Evolutionary conservation across 2,797 vertebrate species (phyloP), one percentile per base, ranked within the genome.

Genomic region (Margarornis squamiger): DNA sequence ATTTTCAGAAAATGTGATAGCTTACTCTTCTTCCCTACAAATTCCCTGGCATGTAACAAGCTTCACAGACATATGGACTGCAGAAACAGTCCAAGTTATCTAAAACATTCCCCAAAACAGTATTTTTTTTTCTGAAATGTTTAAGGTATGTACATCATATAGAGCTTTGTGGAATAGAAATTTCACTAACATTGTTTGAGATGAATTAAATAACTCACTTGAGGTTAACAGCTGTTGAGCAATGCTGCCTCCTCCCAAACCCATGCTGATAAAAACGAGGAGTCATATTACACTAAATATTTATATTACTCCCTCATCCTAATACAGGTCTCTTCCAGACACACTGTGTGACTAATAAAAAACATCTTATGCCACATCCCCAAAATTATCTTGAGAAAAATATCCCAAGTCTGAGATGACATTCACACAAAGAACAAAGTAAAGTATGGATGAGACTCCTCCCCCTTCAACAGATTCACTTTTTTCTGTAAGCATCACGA

Each of bases 261-360:
- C 45, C 6, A 4, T 49, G 61, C 34, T 91, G 90, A 95, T 93
- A 86, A 95, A 92, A 91, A 61, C 0, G 14, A 68, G 62, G 93
- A 90, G 70, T 93, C 43, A 27, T 67, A 70, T 94, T 70, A 95
- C 90, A 76, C 32, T 78, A 86, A 90, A 95, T 84, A 93, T 92
- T 94, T 92, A 26, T 75, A 88, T 72, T 88, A 86, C 29, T 90
- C 32, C 46, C 88, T 85, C 77, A 83, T 70, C 30, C 39, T 58
- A 82, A 82, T 34, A 73, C 34, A 76, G 51, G 59, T 91, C 36
- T 81, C 48, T 68, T 88, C 62, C 76, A 91, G 62, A 86, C 38
- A 75, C 19, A 65, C 57, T 34, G 34, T 62, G 43, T 63, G 55
- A 84, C 87, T 96, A 94, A 88, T 88, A 83, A 94, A 74, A 96